Evolutionary conservation across 2,888 invertebrate species (phyloP).

Genomic region (Latrodectus hesperus): DNA sequence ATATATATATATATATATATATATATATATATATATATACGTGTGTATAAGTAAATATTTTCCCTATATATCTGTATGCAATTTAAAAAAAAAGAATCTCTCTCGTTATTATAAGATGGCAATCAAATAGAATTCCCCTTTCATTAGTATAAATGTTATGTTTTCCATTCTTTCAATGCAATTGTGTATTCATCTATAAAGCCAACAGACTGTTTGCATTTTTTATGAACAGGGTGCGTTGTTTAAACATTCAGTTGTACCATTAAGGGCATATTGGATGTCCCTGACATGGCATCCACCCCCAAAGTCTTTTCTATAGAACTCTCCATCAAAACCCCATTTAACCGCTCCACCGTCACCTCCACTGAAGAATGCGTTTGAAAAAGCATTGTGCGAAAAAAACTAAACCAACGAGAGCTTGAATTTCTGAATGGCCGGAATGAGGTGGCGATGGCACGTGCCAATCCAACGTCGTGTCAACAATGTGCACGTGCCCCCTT

Average conservation of each 20-base stretch:
- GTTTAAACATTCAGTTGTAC: slow-evolving; percentile 5
- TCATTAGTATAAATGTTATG: too few species aligned
- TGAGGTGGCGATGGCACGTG: slow-evolving; percentile 34
- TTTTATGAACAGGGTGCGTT: not conserved
- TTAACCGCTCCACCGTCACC: slow-evolving; percentile 39
- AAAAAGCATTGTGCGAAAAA: not conserved
- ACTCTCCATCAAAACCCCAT: slow-evolving; percentile 47
- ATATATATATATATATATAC: too few species aligned
- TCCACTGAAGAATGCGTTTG: slow-evolving; percentile 10
- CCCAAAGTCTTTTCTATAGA: not conserved
- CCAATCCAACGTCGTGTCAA: slow-evolving; percentile 31
- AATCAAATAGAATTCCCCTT: too few species aligned
- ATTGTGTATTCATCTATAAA: not conserved
- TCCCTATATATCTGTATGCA: too few species aligned
- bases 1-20: too few species aligned
- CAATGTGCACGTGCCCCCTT: slow-evolving; percentile 54
- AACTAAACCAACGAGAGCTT: slow-evolving; percentile 18
- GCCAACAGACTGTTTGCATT: not conserved
- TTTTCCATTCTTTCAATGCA: too few species aligned
- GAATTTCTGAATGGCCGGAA: slow-evolving; percentile 25
- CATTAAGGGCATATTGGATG: slow-evolving; percentile 1
- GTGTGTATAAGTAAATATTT: too few species aligned
- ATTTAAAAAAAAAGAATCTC: too few species aligned
- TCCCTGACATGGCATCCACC: not conserved
- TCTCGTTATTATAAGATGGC: too few species aligned